Evolutionary conservation across 1,140 invertebrate species (phyloP), one percentile per base, ranked within the genome.

Genomic region (Helicoverpa armigera): DNA sequence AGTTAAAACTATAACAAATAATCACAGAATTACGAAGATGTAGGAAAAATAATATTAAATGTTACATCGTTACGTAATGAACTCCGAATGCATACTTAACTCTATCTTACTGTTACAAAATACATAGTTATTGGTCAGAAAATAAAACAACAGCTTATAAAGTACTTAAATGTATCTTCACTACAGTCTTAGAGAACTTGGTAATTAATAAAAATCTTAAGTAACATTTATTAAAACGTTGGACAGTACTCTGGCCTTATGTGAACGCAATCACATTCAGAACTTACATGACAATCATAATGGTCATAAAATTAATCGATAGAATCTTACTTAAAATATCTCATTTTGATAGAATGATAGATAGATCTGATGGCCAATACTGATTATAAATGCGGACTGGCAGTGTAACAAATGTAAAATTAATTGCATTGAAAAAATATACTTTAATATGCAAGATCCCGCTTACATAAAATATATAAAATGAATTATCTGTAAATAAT

Each of bases 1-100:
- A 89, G 87, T 91, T 91, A 89, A 86, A 88, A 90, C 85, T 90
- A 91, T 89, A 93, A 94, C 90, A 91, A 90, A 93, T 86, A 90
- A 94, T 94, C 93, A 94, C 93, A 94, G 92, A 92, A 91, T 87
- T 85, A 92, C 87, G 88, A 92, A 94, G 90, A 94, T 86, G 88
- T 90, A 91, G 91, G 83, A 91, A 90, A 83, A 91, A 88, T 85
- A 89, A 86, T 86, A 89, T 84, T 83, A 80, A n/a, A 58, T 80
- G 60, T 75, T 77, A 89, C 90, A 90, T 91, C 90, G 90, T 90
- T 88, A 81, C 87, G 92, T 91, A 77, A 92, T 89, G 88, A 91
- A 92, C 86, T 89, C 86, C 18, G 84, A 84, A 88, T 84, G 88
- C 31, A n/a, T 88, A 87, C 91, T 91, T 93, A 90, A 81, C 83